Evolutionary conservation across 2,797 vertebrate genomes (phyloP).

Genomic region (Rhinoraja longicauda): DNA sequence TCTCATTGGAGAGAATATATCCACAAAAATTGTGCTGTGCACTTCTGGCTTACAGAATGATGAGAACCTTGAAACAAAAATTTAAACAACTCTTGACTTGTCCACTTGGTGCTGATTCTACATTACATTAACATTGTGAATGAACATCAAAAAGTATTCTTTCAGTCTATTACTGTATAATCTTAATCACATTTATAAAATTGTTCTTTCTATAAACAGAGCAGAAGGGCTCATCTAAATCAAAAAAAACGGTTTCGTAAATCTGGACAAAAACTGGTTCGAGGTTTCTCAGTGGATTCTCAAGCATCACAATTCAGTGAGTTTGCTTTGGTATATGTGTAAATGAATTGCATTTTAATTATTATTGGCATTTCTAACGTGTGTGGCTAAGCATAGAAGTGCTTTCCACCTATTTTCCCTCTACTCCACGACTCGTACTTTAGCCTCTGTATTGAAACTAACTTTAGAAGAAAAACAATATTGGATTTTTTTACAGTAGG

Average conservation of each 20-base stretch:
- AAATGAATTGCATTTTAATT: background rate
- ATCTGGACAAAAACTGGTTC: background rate
- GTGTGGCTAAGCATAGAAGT: too few relatives aligned
- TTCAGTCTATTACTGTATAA: background rate
- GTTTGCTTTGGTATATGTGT: background rate
- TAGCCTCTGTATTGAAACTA: background rate
- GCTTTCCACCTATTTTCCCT: background rate
- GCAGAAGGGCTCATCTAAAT: background rate
- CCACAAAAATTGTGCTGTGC: background rate
- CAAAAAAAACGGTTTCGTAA: slow-evolving; percentile 28
- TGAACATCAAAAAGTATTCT: background rate
- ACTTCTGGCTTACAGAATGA: background rate
- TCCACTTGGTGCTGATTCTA: background rate
- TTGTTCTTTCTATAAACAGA: slow-evolving; percentile 20
- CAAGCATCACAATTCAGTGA: slow-evolving; percentile 25
- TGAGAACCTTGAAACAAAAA: background rate
- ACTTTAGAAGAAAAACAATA: background rate
- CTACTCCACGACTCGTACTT: background rate
- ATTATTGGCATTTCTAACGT: background rate
- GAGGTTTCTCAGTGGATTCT: slow-evolving; percentile 35
- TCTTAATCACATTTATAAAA: background rate
- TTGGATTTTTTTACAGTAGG: background rate
- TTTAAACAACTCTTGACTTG: background rate
- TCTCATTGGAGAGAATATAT: background rate
- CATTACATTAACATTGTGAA: background rate